A percentile compares a stretch with the other conserved stretches of the same genome.
phyloP scores from a whole-genome alignment of 2,888 invertebrate species.

The Pseudococcus viburni region DNA sequence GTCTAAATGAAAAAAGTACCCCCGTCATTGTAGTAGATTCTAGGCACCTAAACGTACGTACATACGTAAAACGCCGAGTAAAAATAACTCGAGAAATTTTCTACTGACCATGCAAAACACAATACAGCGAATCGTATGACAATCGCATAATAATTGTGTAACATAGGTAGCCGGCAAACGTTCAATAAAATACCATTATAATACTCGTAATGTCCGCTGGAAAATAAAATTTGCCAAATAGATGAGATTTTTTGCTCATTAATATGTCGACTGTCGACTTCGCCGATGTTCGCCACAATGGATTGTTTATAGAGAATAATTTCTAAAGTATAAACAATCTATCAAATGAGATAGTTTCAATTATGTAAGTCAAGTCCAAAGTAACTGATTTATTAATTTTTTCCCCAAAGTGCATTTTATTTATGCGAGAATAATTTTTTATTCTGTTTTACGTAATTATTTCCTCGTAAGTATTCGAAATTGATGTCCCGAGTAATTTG shows the following conservation, averaged over 20 bases:
- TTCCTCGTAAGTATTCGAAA: not conserved
- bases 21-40: not conserved
- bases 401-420: not conserved
- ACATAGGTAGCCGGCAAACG: not conserved
- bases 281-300: not conserved
- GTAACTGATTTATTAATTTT: not conserved
- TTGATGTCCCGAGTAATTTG: not conserved
- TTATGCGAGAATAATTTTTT: not conserved
- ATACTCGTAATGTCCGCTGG: not conserved
- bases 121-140: not conserved
- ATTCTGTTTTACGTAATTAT: not conserved
- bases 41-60: not conserved
- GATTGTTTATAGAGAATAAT: not conserved
- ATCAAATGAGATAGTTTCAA: not conserved
- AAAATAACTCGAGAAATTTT: not conserved
- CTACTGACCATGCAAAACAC: not conserved
- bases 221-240: not conserved
- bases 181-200: not conserved
- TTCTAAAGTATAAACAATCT: not conserved
- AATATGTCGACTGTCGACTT: not conserved
- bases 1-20: not conserved
- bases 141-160: slow-evolving; percentile 18
- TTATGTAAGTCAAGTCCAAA: not conserved
- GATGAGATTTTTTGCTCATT: not conserved
- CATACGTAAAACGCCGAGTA: not conserved